Evolutionary conservation across 2,797 vertebrate species (phyloP).

Genomic region (Sebastes dallii): DNA sequence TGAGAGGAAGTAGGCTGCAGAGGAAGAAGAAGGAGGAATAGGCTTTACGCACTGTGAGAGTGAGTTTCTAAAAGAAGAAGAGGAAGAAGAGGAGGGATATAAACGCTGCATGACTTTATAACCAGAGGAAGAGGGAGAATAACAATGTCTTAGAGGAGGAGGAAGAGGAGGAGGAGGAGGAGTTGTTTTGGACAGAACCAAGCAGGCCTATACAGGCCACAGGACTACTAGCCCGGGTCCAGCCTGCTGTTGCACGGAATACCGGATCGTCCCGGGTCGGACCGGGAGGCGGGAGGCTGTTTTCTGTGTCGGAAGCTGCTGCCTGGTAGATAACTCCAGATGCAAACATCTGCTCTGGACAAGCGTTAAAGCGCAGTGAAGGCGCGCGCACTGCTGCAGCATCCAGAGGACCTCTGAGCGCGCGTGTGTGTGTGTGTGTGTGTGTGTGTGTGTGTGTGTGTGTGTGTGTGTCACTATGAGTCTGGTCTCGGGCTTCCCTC

Average conservation of each 20-base stretch:
- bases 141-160: slow-evolving; percentile 24
- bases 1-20: background rate
- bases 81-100: background rate
- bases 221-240: background rate
- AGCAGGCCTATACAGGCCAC: slow-evolving; percentile 33
- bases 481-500: slow-evolving; percentile 94
- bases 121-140: background rate
- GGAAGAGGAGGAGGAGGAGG: slow-evolving; percentile 6
- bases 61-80: background rate
- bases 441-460: background rate
- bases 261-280: background rate
- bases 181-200: slow-evolving; percentile 5
- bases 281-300: no score
- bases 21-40: background rate
- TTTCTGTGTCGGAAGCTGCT: background rate
- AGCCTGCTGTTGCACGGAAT: background rate
- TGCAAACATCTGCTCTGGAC: slow-evolving; percentile 23
- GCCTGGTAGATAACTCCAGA: slow-evolving; percentile 1
- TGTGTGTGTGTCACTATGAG: slow-evolving; percentile 84
- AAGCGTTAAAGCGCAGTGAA: slow-evolving; percentile 2
- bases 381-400: background rate
- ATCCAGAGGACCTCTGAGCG: background rate
- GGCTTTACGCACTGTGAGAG: background rate
- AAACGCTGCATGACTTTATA: background rate
- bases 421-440: background rate